Percentiles rank a stretch among this genome's conserved stretches.
phyloP scores from a whole-genome alignment of 2,888 invertebrate genomes.

The Volucella inflata region DNA sequence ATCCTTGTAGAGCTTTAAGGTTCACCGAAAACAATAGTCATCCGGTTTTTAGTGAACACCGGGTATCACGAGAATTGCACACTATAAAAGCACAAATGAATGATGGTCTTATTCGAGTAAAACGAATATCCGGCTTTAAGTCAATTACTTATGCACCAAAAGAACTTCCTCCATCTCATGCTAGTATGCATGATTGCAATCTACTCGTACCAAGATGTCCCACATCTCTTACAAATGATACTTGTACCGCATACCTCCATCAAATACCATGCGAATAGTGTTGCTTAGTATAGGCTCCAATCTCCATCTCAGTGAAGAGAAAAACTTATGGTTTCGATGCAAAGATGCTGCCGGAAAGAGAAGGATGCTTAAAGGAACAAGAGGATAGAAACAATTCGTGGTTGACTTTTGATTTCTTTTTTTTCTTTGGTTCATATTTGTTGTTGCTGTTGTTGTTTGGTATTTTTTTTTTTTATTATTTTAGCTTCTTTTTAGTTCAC shows the following conservation, averaged over 20 bases:
- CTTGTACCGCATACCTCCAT: constrained; percentile 45
- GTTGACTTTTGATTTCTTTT: constrained; percentile 62
- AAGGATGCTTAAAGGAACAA: constrained; percentile 37
- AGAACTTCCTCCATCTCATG: constrained; percentile 23
- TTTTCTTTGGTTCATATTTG: not conserved
- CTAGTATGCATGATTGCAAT: constrained; percentile 40
- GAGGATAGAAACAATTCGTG: constrained; percentile 61
- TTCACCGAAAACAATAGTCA: no score
- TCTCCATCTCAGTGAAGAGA: not conserved
- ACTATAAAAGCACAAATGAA: no score
- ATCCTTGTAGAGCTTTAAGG: no score
- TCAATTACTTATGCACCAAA: constrained; percentile 54
- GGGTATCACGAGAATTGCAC: no score
- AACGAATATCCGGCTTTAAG: constrained; percentile 48
- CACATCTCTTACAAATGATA: constrained; percentile 59
- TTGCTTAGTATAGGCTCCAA: constrained; percentile 13
- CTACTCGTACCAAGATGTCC: constrained; percentile 62
- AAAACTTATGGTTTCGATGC: not conserved
- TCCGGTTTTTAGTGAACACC: no score
- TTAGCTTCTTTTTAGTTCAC: constrained; percentile 60
- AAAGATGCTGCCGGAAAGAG: constrained; percentile 27
- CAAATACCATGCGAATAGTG: constrained; percentile 49
- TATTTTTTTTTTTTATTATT: constrained; percentile 53
- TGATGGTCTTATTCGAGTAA: not conserved
- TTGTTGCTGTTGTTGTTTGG: not conserved